These are phyloP conservation scores for Zele albiditarsus DNA, from an alignment of 2,888 invertebrate genomes.

Conservation along the genomic window DNA sequence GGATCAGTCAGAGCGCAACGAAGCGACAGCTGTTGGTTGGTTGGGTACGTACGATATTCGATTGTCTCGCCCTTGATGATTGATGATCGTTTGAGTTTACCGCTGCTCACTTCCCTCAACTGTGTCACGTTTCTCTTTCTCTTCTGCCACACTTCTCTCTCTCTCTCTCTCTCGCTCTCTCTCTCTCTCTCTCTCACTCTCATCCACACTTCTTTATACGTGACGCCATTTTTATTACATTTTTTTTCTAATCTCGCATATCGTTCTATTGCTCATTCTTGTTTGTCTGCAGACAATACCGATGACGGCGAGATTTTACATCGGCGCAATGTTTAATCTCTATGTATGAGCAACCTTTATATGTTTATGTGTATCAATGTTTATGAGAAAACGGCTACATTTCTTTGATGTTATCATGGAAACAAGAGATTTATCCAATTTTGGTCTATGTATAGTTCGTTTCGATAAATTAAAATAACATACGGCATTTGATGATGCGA, in stretches of 20 bases:
- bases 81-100: conserved; percentile 76
- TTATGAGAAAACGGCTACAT: no score
- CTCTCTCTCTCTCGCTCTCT: conserved; percentile 33
- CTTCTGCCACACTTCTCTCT: conserved; percentile 45
- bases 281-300: neutral
- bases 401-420: no score
- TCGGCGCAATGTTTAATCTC: no score
- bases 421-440: no score
- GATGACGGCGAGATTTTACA: neutral
- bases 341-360: no score
- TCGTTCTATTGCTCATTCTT: conserved; percentile 5
- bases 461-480: no score
- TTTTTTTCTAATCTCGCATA: conserved; percentile 30
- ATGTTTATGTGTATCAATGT: no score
- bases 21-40: conserved; percentile 77
- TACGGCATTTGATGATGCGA: no score
- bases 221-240: conserved; percentile 33
- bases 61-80: conserved; percentile 77
- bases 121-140: conserved; percentile 58
- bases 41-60: conserved; percentile 73
- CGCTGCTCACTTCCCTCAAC: conserved; percentile 58
- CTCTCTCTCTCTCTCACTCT: conserved; percentile 42
- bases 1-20: conserved; percentile 66
- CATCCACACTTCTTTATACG: conserved; percentile 27
- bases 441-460: no score